These are phyloP conservation scores for Itoplectis maculator DNA, from an alignment of 2,888 invertebrate species.

Conservation along the genomic window DNA sequence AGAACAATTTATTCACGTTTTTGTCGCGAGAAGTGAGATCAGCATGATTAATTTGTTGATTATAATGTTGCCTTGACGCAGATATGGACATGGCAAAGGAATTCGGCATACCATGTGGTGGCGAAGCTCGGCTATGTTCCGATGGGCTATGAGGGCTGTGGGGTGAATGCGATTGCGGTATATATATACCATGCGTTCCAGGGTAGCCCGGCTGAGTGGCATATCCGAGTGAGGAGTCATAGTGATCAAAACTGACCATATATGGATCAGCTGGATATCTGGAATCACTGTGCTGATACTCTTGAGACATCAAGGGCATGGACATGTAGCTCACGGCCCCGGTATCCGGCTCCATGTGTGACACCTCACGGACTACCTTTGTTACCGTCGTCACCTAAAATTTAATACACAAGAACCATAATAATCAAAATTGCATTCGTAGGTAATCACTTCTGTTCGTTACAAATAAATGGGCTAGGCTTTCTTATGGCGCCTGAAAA, in stretches of 20 bases:
- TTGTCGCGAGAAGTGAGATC: background rate
- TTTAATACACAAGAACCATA: background rate
- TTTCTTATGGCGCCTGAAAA: no score
- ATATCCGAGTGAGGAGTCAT: slow-evolving; percentile 84
- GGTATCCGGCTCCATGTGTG: slow-evolving; percentile 86
- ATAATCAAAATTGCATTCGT: background rate
- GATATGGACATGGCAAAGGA: background rate
- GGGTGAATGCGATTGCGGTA: slow-evolving; percentile 79
- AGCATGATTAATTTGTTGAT: background rate
- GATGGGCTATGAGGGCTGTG: slow-evolving; percentile 83
- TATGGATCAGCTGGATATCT: slow-evolving; percentile 83
- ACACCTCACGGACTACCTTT: slow-evolving; percentile 89
- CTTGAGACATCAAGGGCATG: slow-evolving; percentile 83
- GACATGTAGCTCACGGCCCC: slow-evolving; percentile 83
- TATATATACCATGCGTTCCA: slow-evolving; percentile 83
- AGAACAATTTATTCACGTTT: background rate
- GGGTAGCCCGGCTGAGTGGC: slow-evolving; percentile 83
- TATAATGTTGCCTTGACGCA: background rate
- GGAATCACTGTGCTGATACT: slow-evolving; percentile 82
- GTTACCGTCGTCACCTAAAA: slow-evolving; percentile 89
- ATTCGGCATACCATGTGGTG: slow-evolving; percentile 81
- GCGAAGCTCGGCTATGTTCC: slow-evolving; percentile 83
- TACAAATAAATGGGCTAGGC: no score
- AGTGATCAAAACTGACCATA: slow-evolving; percentile 85
- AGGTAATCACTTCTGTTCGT: background rate